phyloP scores from a whole-genome alignment of 2,888 invertebrate species.

The Chirona hameri region DNA sequence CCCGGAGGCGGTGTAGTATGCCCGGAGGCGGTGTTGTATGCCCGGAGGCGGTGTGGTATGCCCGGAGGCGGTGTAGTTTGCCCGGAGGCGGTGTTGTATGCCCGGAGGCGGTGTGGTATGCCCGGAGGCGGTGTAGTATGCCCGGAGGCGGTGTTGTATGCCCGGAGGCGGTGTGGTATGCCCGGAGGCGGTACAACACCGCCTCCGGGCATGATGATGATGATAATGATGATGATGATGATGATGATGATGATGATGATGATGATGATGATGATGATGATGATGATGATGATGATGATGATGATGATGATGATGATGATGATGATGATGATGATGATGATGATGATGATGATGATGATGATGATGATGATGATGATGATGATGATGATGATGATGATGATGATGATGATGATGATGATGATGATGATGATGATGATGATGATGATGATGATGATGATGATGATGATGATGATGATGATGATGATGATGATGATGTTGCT shows the following conservation, averaged over 20 bases:
- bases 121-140: too few species aligned
- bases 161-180: too few species aligned
- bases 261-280: constrained; percentile 22
- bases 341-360: constrained; percentile 22
- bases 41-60: too few species aligned
- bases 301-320: constrained; percentile 22
- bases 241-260: constrained; percentile 22
- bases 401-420: constrained; percentile 22
- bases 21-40: too few species aligned
- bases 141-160: too few species aligned
- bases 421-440: constrained; percentile 22
- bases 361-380: constrained; percentile 22
- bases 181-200: too few species aligned
- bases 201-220: too few species aligned
- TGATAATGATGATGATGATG: background rate
- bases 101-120: too few species aligned
- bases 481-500: too few species aligned
- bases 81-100: too few species aligned
- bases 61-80: too few species aligned
- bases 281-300: constrained; percentile 22
- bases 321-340: constrained; percentile 22
- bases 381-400: constrained; percentile 22
- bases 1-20: too few species aligned
- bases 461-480: constrained; percentile 22
- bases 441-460: constrained; percentile 22